Evolutionary conservation across 2,888 invertebrate genomes (phyloP).

Genomic region (Ischnura elegans): DNA sequence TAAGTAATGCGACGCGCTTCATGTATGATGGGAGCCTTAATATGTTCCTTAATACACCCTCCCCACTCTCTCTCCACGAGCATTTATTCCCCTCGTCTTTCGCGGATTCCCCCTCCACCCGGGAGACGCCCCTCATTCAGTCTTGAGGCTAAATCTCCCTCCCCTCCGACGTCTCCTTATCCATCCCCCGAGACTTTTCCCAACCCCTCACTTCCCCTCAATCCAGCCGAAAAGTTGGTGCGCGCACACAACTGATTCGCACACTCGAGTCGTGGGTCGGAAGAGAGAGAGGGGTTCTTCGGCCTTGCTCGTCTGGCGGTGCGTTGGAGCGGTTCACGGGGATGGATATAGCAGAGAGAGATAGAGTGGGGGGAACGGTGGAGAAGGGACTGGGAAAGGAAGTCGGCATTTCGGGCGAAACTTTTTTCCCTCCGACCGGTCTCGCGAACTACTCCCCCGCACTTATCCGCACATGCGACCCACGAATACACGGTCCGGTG

Average conservation of each 20-base stretch:
- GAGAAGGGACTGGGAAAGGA: neutral
- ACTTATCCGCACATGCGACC: conserved; percentile 16
- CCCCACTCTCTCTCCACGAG: neutral
- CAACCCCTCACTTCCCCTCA: neutral
- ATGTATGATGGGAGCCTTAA: too few species aligned
- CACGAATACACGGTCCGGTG: neutral
- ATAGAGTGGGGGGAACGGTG: neutral
- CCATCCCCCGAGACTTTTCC: neutral
- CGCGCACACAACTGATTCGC: neutral
- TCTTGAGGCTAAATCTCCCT: neutral
- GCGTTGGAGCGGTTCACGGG: conserved; percentile 28
- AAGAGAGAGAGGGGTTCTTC: conserved; percentile 19
- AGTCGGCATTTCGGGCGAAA: neutral
- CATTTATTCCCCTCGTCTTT: neutral
- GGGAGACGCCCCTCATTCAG: neutral
- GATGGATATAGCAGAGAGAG: neutral
- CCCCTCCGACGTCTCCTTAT: neutral
- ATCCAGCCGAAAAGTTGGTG: neutral
- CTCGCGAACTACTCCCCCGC: neutral
- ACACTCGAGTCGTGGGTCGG: neutral
- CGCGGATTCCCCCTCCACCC: neutral
- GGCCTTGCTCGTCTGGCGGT: conserved; percentile 57
- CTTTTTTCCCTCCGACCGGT: conserved; percentile 23
- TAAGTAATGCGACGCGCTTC: too few species aligned
- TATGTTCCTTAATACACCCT: too few species aligned